Evolutionary conservation across 2,797 vertebrate species (phyloP).

Genomic region (Poecilia gillii): DNA sequence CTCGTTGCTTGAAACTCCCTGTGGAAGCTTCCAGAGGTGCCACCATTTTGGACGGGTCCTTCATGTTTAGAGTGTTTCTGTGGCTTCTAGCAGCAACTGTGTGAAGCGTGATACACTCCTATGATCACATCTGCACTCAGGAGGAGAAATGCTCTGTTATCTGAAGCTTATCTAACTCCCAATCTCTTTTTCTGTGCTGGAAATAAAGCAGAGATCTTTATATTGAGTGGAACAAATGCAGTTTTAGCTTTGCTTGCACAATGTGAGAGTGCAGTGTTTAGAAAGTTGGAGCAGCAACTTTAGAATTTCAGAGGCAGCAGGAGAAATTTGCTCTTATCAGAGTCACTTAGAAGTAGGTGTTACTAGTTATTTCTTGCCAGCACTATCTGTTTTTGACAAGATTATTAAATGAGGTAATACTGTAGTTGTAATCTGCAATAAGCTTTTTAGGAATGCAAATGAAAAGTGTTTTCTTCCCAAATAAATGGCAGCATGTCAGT

Average conservation of each 20-base stretch:
- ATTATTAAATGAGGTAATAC: not conserved
- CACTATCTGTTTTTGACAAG: not conserved
- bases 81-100: not conserved
- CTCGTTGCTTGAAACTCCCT: not conserved
- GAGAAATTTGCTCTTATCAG: not conserved
- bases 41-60: not conserved
- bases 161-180: constrained; percentile 2
- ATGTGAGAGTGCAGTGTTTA: not conserved
- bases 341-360: not conserved
- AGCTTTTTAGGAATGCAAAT: not conserved
- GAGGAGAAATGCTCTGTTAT: not conserved
- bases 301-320: not conserved
- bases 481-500: constrained; percentile 42
- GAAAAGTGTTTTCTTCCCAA: constrained; percentile 18
- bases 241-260: not conserved
- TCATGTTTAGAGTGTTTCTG: not conserved
- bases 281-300: not conserved
- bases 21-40: not conserved
- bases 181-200: not conserved
- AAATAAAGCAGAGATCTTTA: not conserved
- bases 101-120: not conserved
- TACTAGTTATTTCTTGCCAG: not conserved
- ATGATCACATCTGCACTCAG: not conserved
- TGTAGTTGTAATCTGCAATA: not conserved
- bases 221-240: not conserved